Evolutionary conservation across 2,888 invertebrate genomes (phyloP).

Genomic region (Autographa pulchrina): DNA sequence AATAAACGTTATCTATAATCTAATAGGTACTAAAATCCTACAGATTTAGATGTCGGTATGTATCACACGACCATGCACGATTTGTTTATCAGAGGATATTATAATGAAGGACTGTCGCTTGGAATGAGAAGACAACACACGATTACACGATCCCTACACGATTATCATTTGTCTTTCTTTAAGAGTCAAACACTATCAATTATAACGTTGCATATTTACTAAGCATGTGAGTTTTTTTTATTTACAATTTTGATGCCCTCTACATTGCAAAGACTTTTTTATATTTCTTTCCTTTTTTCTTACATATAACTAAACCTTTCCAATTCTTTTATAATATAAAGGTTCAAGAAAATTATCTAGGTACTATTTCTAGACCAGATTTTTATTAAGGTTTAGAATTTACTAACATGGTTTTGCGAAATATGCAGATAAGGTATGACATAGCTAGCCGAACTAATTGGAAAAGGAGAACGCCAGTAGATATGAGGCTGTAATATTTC

Average conservation of each 20-base stretch:
- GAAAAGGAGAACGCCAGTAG: slow-evolving; percentile 23
- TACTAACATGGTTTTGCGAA: background rate
- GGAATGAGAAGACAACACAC: background rate
- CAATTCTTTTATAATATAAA: background rate
- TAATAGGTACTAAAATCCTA: slow-evolving; percentile 27
- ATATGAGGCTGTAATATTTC: slow-evolving; percentile 22
- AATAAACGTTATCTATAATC: slow-evolving; percentile 60
- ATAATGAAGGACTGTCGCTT: slow-evolving; percentile 2
- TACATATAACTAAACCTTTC: background rate
- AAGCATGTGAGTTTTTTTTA: background rate
- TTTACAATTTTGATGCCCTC: background rate
- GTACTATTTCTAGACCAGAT: background rate
- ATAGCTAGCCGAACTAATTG: slow-evolving; percentile 14
- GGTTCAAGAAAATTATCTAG: background rate
- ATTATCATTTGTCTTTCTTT: background rate
- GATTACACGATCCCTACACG: background rate
- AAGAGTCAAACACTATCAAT: background rate
- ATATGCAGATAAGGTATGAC: background rate
- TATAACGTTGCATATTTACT: background rate
- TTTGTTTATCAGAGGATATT: slow-evolving; percentile 28
- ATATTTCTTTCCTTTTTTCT: too few relatives aligned
- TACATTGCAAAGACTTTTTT: too few relatives aligned
- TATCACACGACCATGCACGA: slow-evolving; percentile 13
- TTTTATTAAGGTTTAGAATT: background rate
- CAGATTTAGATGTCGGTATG: slow-evolving; percentile 26